Percentiles rank a stretch among this genome's conserved stretches.
Conservation (phyloP, 2,797 vertebrate species). For the Syngnathus rostellatus region DNA sequence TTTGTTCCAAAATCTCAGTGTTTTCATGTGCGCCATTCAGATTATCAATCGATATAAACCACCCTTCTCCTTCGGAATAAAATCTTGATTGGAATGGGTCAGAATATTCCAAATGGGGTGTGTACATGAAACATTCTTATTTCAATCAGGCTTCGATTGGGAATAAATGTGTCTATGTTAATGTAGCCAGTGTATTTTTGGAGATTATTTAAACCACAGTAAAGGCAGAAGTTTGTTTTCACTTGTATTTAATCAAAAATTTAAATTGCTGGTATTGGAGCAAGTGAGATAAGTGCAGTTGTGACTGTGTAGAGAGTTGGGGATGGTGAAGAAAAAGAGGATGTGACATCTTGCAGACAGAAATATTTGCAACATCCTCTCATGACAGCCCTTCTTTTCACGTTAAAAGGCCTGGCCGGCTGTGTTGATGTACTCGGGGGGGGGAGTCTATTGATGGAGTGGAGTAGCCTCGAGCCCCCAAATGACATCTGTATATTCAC, state of each 20-base stretch:
- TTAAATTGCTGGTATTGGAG: not conserved
- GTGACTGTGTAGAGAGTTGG: not conserved
- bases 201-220: too few relatives aligned
- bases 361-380: not conserved
- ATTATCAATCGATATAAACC: too few relatives aligned
- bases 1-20: too few relatives aligned
- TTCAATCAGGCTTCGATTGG: too few relatives aligned
- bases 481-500: slow-evolving; percentile 9
- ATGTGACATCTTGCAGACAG: not conserved
- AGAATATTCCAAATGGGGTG: too few relatives aligned
- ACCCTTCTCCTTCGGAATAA: too few relatives aligned
- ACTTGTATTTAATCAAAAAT: not conserved
- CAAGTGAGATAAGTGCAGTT: not conserved
- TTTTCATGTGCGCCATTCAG: too few relatives aligned
- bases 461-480: slow-evolving; percentile 1
- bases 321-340: not conserved
- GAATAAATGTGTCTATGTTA: too few relatives aligned
- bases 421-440: slow-evolving; percentile 10
- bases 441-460: slow-evolving; percentile 13
- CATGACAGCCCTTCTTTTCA: not conserved
- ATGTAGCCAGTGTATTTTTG: too few relatives aligned
- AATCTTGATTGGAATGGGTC: too few relatives aligned
- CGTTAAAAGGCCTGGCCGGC: not conserved
- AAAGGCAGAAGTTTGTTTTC: too few relatives aligned
- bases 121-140: too few relatives aligned